Base-by-base conservation (phyloP, 2,888 invertebrate species). In the Catocala fraxini region DNA sequence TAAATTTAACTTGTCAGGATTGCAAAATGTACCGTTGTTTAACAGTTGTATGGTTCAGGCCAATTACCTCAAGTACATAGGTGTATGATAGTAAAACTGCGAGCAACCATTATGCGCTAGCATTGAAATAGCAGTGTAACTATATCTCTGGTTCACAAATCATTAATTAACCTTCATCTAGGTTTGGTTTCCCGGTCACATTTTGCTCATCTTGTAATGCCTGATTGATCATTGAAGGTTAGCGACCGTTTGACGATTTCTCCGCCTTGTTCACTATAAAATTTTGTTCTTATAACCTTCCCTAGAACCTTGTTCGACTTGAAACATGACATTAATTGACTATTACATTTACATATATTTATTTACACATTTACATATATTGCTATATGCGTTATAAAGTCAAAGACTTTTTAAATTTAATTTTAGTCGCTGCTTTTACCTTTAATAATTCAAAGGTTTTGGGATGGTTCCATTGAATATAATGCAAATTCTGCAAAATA, bases 221-320 rank as follows among this genome's bases (percentile, higher is more conserved):
- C 65, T 77, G 69, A 71, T 67, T 77, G 67, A 73, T 65, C 69
- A 71, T 60, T 75, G 71, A 77, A 77, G 77, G 76, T 65, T 67
- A 70, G 33, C 52, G 63, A 48, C 57, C 58, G 58, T 51, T 65
- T 64, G 60, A 59, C 68, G 70, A 75, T 71, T 77, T 77, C 73
- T 68, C 73, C 58, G 59, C 49, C 64, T 61, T 61, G 39, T 55
- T 77, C 63, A 63, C 58, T 64, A 59, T 68, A 72, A 61, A 57
- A 71, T 65, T 71, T 73, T 68, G 68, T 66, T 68, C 62, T 65
- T 72, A 56, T 75, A 75, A 75, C 77, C 77, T 77, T 75, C 75
- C 68, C 64, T 77, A 67, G 65, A 65, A 73, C 75, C 77, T 77
- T 69, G 76, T 73, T 77, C 71, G 52, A 63, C 68, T 75, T 75